phyloP scores from a whole-genome alignment of 2,113 vertebrate genomes.

The Platysteira castanea region DNA sequence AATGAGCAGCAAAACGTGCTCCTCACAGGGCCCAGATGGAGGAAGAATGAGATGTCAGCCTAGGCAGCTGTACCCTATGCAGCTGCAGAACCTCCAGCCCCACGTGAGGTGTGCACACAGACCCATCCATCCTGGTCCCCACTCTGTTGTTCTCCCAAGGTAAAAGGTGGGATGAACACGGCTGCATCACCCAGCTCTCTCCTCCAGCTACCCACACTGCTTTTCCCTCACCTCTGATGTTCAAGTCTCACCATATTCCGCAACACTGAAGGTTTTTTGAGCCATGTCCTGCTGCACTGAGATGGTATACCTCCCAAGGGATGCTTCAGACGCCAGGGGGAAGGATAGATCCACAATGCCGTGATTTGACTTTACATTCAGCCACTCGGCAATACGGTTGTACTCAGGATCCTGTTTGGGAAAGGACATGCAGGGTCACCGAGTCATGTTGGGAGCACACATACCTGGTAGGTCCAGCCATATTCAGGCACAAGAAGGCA shows the following conservation, averaged over 20 bases:
- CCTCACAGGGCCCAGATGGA: background rate
- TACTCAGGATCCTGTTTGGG: slow-evolving; percentile 50
- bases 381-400: slow-evolving; percentile 63
- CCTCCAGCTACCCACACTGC: background rate
- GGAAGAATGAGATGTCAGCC: background rate
- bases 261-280: slow-evolving; percentile 13
- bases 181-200: background rate
- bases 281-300: background rate
- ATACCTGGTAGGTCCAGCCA: background rate
- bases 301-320: slow-evolving; percentile 36
- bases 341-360: slow-evolving; percentile 67
- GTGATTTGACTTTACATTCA: slow-evolving; percentile 25
- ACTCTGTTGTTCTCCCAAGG: background rate
- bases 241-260: slow-evolving; percentile 59
- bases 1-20: background rate
- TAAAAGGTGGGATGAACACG: background rate
- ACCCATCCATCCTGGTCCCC: background rate
- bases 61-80: background rate
- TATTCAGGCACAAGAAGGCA: background rate
- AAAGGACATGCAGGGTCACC: background rate
- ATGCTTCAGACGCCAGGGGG: slow-evolving; percentile 54
- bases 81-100: background rate
- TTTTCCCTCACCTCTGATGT: background rate
- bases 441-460: background rate
- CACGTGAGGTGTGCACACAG: background rate